Percentiles rank a stretch among this genome's conserved stretches.
Conservation (phyloP, 1,140 invertebrate genomes). For the Drosophila ficusphila region DNA sequence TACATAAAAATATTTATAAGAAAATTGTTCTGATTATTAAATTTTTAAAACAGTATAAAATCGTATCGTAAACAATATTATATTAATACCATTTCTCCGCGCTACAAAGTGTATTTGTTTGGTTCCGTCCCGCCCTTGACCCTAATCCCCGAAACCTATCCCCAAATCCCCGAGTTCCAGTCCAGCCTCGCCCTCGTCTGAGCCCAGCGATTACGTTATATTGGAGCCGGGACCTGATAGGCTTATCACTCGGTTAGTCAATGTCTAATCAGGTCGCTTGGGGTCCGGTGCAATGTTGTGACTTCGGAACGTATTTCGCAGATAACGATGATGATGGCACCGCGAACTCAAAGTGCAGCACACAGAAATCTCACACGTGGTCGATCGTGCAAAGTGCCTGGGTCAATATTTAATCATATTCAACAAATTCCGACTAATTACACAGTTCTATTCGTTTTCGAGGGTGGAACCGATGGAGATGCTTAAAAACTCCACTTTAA, state of each 20-base stretch:
- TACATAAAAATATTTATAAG: too few relatives aligned
- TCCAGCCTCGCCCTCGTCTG: constrained; percentile 16
- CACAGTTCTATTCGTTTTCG: not conserved
- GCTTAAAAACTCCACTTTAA: not conserved
- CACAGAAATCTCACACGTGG: constrained; percentile 10
- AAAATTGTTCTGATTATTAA: too few relatives aligned
- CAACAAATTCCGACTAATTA: constrained; percentile 41
- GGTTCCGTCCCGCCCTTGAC: constrained; percentile 13
- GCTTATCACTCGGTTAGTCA: constrained; percentile 5
- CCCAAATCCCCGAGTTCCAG: not conserved
- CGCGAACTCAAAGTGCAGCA: constrained; percentile 43
- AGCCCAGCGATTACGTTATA: constrained; percentile 26
- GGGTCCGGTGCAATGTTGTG: constrained; percentile 27
- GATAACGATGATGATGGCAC: constrained; percentile 33
- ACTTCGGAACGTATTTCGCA: constrained; percentile 8
- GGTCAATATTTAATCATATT: constrained; percentile 37
- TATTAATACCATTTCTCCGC: not conserved
- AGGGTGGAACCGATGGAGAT: not conserved
- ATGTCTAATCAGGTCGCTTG: constrained; percentile 40
- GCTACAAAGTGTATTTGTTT: constrained; percentile 4
- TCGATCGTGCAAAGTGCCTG: constrained; percentile 43
- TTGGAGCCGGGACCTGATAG: constrained; percentile 38
- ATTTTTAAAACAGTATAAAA: too few relatives aligned
- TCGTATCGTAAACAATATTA: too few relatives aligned
- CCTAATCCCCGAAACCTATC: constrained; percentile 1